These are phyloP conservation scores for Cydia fagiglandana DNA, from an alignment of 1,140 invertebrate genomes.

Conservation along the genomic window DNA sequence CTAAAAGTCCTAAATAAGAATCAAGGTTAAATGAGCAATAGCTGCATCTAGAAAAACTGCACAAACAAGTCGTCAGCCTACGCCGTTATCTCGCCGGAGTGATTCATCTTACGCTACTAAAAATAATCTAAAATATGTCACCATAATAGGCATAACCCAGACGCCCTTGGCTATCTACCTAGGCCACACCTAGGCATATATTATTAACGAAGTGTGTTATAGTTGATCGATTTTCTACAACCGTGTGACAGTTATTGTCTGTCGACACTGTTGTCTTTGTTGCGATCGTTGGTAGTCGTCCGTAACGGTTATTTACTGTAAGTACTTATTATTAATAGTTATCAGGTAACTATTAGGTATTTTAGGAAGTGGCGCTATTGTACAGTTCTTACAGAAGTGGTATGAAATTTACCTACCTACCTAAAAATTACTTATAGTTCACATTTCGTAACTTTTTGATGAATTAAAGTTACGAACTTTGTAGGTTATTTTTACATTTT, in stretches of 20 bases:
- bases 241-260: slow-evolving; percentile 41
- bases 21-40: slow-evolving; percentile 39
- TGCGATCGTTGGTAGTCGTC: slow-evolving; percentile 41
- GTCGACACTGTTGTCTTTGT: slow-evolving; percentile 41
- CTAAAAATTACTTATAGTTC: too few species aligned
- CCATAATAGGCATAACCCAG: not conserved
- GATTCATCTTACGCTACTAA: slow-evolving; percentile 2
- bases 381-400: too few species aligned
- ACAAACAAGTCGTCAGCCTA: not conserved
- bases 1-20: slow-evolving; percentile 40
- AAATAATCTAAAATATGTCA: slow-evolving; percentile 2
- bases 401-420: too few species aligned
- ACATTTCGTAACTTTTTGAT: not conserved
- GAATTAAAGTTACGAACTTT: not conserved
- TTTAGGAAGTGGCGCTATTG: too few species aligned
- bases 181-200: not conserved
- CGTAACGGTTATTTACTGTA: slow-evolving; percentile 26
- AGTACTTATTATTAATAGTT: not conserved
- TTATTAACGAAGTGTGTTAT: slow-evolving; percentile 42
- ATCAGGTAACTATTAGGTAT: not conserved
- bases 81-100: not conserved
- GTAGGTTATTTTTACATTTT: too few species aligned
- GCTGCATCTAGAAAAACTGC: slow-evolving; percentile 35
- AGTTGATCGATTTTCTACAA: slow-evolving; percentile 48
- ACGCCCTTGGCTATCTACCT: not conserved